Conservation (phyloP, 2,888 invertebrate species). For the Aleiodes leptofemur region DNA sequence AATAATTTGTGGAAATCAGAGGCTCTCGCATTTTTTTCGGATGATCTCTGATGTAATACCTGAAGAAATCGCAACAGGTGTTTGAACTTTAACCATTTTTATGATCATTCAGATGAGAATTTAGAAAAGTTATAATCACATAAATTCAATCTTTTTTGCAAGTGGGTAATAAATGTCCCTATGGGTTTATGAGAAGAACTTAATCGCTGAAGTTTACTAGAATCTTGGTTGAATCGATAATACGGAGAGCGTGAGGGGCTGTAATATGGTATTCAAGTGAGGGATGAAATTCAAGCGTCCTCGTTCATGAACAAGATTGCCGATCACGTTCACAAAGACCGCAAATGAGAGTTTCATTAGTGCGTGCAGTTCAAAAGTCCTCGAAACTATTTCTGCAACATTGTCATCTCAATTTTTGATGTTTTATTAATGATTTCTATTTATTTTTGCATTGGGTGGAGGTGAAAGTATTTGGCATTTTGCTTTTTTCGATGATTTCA, state of each 20-base stretch:
- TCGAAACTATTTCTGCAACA: too few species aligned
- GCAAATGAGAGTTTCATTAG: constrained; percentile 65
- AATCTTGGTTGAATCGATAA: constrained; percentile 23
- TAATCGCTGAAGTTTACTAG: constrained; percentile 12
- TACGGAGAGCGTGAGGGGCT: background rate
- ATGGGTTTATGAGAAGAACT: background rate
- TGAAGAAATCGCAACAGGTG: too few species aligned
- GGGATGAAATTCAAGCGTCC: constrained; percentile 25
- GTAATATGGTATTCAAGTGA: constrained; percentile 15
- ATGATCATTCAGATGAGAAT: background rate
- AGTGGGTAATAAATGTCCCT: background rate
- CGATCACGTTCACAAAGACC: constrained; percentile 63
- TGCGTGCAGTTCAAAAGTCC: background rate
- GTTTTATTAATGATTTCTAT: too few species aligned
- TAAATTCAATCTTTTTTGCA: background rate
- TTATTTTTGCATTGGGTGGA: too few species aligned
- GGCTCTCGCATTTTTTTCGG: background rate
- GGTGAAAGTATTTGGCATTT: too few species aligned
- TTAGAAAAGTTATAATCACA: background rate
- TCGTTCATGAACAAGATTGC: constrained; percentile 52
- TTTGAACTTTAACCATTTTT: too few species aligned
- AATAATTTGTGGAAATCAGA: background rate
- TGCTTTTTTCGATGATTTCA: too few species aligned
- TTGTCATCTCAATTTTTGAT: too few species aligned
- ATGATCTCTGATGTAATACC: too few species aligned